Evolutionary conservation across 2,797 vertebrate species (phyloP).

Genomic region (Garrulus glandarius): DNA sequence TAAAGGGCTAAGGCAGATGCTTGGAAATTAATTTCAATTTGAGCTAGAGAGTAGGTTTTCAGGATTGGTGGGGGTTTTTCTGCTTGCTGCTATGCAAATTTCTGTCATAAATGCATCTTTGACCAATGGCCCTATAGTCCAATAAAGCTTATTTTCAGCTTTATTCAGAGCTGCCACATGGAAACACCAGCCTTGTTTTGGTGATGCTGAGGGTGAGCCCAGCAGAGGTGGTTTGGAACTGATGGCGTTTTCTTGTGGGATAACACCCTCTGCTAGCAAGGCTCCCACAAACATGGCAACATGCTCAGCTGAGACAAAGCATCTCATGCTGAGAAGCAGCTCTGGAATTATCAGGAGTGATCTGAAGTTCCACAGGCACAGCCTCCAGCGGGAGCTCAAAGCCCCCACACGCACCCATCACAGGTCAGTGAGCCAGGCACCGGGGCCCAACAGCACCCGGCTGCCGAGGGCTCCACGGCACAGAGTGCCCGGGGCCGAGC

Average conservation of each 20-base stretch:
- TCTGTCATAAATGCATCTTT: neutral
- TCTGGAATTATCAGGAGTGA: neutral
- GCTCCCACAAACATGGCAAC: neutral
- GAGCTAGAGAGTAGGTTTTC: neutral
- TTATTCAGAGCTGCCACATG: neutral
- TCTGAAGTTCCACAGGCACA: no score
- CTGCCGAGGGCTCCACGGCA: neutral
- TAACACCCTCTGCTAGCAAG: neutral
- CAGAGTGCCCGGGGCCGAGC: neutral
- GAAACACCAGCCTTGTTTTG: neutral
- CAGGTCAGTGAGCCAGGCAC: rapidly evolving
- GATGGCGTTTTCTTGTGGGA: rapidly evolving
- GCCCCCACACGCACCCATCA: neutral
- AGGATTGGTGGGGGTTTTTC: neutral
- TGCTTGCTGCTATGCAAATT: neutral
- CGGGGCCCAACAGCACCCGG: rapidly evolving
- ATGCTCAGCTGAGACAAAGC: neutral
- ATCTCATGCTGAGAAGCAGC: neutral
- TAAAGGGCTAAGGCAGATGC: neutral
- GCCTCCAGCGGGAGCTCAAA: rapidly evolving
- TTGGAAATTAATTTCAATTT: neutral
- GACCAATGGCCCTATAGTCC: neutral
- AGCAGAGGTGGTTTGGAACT: neutral
- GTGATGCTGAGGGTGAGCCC: neutral
- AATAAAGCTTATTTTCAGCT: neutral